Evolutionary conservation across 1,140 invertebrate genomes (phyloP).

Genomic region (Drosophila sturtevanti): DNA sequence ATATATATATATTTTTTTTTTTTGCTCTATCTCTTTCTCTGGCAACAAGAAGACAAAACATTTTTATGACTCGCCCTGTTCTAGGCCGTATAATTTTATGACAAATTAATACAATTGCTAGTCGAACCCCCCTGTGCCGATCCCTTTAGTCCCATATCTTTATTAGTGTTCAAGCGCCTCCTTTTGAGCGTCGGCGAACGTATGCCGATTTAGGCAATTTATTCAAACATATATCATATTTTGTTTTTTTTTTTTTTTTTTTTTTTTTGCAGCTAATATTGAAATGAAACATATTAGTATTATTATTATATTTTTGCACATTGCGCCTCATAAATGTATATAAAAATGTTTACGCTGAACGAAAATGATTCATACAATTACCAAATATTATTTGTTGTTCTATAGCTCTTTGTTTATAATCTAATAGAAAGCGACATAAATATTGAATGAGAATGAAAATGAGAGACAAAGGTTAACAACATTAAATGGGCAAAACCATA

Average conservation of each 20-base stretch:
- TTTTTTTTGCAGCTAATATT: conserved; percentile 36
- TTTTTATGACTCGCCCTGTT: conserved; percentile 43
- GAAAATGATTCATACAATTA: conserved; percentile 76
- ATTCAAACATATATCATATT: conserved; percentile 63
- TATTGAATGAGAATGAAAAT: conserved; percentile 45
- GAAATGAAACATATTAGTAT: conserved; percentile 69
- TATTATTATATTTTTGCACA: conserved; percentile 76
- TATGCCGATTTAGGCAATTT: conserved; percentile 48
- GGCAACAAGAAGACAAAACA: conserved; percentile 26
- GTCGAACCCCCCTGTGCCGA: neutral
- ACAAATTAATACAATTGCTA: conserved; percentile 74
- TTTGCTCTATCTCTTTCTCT: conserved; percentile 2
- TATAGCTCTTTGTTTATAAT: conserved; percentile 45
- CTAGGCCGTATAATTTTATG: conserved; percentile 70
- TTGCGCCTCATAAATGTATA: conserved; percentile 60
- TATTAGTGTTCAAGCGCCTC: neutral
- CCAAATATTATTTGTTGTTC: conserved; percentile 50
- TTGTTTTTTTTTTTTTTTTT: conserved; percentile 5
- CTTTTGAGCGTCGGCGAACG: conserved; percentile 14
- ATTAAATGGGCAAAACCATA: conserved; percentile 47
- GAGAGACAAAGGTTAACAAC: conserved; percentile 57
- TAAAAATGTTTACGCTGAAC: conserved; percentile 53
- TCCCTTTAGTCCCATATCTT: neutral
- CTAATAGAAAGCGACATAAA: conserved; percentile 59
- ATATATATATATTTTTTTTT: neutral